phyloP scores from a whole-genome alignment of 2,797 vertebrate genomes.

The Notamacropus eugenii region DNA sequence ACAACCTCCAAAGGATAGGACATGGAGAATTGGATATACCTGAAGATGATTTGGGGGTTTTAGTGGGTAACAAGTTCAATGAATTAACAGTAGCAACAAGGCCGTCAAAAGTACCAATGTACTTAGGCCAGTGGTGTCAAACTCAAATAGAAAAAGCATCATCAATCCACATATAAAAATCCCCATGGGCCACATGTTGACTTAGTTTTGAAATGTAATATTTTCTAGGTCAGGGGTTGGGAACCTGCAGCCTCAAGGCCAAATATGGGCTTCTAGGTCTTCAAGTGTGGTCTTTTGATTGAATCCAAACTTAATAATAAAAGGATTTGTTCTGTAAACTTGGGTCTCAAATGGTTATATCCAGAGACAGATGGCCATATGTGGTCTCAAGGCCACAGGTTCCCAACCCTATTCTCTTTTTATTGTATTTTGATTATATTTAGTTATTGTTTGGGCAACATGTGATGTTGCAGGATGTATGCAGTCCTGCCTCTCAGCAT shows the following conservation, averaged over 20 bases:
- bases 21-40: neutral
- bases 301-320: too few species aligned
- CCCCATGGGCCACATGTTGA: neutral
- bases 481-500: neutral
- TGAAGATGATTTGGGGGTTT: neutral
- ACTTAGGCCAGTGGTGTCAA: neutral
- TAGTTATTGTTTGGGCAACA: neutral
- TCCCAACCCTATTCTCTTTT: too few species aligned
- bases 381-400: too few species aligned
- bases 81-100: neutral
- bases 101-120: neutral
- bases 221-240: neutral
- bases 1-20: neutral
- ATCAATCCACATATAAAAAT: neutral
- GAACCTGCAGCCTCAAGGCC: too few species aligned
- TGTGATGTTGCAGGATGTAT: neutral
- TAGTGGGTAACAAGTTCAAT: neutral
- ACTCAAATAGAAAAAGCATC: neutral
- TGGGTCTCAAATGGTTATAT: too few species aligned
- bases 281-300: too few species aligned
- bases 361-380: too few species aligned
- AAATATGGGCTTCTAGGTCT: too few species aligned
- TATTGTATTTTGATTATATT: neutral
- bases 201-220: neutral
- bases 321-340: too few species aligned